Evolutionary conservation across 1,140 invertebrate species (phyloP), one percentile per base, ranked within the genome.

Genomic region (Cherax destructor): DNA sequence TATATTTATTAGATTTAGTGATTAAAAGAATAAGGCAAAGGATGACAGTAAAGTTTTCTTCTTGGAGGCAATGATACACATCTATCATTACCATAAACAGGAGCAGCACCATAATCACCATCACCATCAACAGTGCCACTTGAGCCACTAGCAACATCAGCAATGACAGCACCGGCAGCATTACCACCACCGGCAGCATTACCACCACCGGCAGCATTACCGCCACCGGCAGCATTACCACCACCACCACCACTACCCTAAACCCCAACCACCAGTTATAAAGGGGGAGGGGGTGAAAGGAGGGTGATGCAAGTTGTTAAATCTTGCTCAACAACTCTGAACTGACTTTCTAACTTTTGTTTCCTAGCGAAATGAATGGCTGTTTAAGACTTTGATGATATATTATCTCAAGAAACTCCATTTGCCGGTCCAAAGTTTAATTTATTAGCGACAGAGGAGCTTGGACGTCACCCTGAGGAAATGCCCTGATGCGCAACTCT

Each of bases 321-420:
- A 91, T 91, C 88, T 91, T 91, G 77, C 88, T 72, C 88, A 91
- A 85, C 88, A 91, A 91, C 83, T 91, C 88, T 84, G 83, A 91
- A 85, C 81, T 84, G 88, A 86, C 88, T 85, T 91, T 91, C 88
- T 91, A 91, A 91, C 88, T 91, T 91, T 91, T 91, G 88, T 79
- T 91, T 91, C 88, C 88, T 91, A 69, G 88, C 88, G 83, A 91
- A 91, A 91, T 91, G 88, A 91, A 91, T 91, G 88, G 88, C 88
- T 91, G 88, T 91, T 91, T 91, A 91, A 91, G 83, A 91, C 88
- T 91, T 91, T 91, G 88, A 91, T 91, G 88, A 91, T 91, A 91
- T 91, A 91, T 91, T 91, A 91, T 91, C 88, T 86, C 88, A 91
- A 91, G 88, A 91, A 91, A 91, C 88, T 91, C 88, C 88, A 91